phyloP scores from a whole-genome alignment of 1,140 invertebrate genomes.

The Drosophila kepulauana region DNA sequence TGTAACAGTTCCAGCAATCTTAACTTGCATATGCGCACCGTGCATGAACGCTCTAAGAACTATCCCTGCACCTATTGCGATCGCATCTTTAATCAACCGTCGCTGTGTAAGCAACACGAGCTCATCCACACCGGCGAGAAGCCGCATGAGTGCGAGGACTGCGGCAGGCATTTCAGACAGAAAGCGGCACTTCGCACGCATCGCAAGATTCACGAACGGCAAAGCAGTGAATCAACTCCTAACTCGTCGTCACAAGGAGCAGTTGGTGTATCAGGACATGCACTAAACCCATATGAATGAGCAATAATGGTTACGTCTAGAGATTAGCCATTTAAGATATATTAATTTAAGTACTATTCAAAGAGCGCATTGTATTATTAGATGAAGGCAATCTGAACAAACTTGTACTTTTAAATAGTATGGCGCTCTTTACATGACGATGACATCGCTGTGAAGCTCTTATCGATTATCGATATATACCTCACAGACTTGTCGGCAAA shows the following conservation, averaged over 20 bases:
- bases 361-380: too few species aligned
- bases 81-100: conserved; percentile 55
- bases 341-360: not conserved
- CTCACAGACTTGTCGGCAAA: conserved; percentile 2
- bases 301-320: not conserved
- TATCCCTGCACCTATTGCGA: conserved; percentile 62
- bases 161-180: conserved; percentile 57
- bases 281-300: not conserved
- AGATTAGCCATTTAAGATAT: not conserved
- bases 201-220: conserved; percentile 59
- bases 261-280: not conserved
- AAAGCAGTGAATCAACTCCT: conserved; percentile 11
- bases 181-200: conserved; percentile 60
- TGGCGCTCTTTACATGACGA: not conserved
- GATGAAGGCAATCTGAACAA: too few species aligned
- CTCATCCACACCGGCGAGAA: conserved; percentile 85
- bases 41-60: conserved; percentile 56
- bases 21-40: conserved; percentile 59
- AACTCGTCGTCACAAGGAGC: not conserved
- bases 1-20: conserved; percentile 64
- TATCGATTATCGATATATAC: not conserved
- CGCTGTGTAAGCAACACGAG: conserved; percentile 63
- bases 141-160: conserved; percentile 58
- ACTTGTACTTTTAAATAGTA: not conserved
- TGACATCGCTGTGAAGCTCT: not conserved